Evolutionary conservation across 2,797 vertebrate species (phyloP).

Genomic region (Sebastiscus tertius): DNA sequence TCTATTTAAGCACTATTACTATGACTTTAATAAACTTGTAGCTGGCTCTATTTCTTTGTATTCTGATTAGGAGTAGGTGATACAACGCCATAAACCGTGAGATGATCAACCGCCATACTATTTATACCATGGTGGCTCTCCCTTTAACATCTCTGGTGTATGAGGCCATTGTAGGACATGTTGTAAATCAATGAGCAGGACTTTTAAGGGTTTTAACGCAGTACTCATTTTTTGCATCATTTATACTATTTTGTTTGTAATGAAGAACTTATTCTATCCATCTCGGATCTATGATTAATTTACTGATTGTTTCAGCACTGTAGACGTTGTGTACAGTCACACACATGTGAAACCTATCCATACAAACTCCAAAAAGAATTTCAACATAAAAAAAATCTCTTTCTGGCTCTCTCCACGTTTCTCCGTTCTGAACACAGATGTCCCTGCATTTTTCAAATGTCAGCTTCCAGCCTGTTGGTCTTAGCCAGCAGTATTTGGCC

Average conservation of each 20-base stretch:
- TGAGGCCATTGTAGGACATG: background rate
- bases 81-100: background rate
- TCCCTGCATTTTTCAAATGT: slow-evolving; percentile 60
- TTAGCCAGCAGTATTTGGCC: slow-evolving; percentile 63
- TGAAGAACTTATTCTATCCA: background rate
- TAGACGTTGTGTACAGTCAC: background rate
- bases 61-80: background rate
- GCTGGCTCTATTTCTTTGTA: background rate
- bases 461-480: slow-evolving; percentile 50
- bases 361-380: slow-evolving; percentile 16
- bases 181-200: background rate
- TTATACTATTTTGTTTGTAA: background rate
- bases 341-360: background rate
- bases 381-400: slow-evolving; percentile 15
- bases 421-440: slow-evolving; percentile 57
- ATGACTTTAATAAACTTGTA: background rate
- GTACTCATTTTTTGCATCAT: background rate
- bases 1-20: too few relatives aligned
- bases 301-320: background rate
- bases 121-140: background rate
- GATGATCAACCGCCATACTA: background rate
- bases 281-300: background rate
- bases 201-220: background rate
- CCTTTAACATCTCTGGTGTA: background rate
- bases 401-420: slow-evolving; percentile 33